Conservation (phyloP, 2,113 vertebrate genomes). For the Tretioscincus oriximinensis region DNA sequence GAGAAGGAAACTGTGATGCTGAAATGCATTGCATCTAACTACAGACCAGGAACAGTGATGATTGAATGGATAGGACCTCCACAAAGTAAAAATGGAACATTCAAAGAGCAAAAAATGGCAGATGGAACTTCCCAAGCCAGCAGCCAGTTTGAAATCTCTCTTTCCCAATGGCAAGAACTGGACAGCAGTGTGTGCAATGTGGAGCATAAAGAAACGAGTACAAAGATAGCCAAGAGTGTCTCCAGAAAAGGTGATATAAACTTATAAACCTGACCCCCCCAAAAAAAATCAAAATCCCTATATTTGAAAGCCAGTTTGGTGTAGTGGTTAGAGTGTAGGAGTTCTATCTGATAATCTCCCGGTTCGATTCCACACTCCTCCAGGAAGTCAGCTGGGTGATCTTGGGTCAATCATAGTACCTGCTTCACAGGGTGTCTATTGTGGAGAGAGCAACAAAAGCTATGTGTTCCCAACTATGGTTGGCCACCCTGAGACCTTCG, state of each 20-base stretch:
- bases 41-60: background rate
- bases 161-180: conserved; percentile 10
- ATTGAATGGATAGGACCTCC: background rate
- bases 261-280: background rate
- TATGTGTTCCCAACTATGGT: no score
- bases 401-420: no score
- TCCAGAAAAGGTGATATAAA: background rate
- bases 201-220: background rate
- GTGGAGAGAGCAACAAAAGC: no score
- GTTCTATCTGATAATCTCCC: no score
- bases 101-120: background rate
- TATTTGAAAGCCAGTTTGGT: no score
- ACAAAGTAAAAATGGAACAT: background rate
- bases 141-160: background rate
- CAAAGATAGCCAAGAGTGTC: background rate
- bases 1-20: background rate
- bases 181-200: background rate
- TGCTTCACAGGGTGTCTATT: no score
- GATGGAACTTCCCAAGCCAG: conserved; percentile 3
- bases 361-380: no score
- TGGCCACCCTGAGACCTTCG: no score
- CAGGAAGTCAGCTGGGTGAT: no score
- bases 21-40: conserved; percentile 2
- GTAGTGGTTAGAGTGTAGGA: no score
- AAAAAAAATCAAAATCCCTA: background rate